Evolutionary conservation across 2,888 invertebrate species (phyloP).

Genomic region (Stegana nigrithorax): DNA sequence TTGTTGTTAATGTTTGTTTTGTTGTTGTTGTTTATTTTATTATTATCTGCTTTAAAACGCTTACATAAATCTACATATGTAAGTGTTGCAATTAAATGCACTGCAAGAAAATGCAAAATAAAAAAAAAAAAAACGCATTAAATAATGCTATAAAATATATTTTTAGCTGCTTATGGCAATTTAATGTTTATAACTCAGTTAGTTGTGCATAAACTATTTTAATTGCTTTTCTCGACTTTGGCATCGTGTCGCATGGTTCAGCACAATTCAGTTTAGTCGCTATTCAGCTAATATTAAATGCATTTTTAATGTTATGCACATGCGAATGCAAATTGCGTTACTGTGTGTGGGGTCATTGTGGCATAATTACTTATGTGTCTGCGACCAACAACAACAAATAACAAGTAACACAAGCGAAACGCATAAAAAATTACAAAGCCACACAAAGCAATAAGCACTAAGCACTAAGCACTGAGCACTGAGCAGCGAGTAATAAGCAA

Average conservation of each 20-base stretch:
- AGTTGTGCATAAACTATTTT: conserved; percentile 32
- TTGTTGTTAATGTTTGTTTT: no score
- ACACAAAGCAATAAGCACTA: background rate
- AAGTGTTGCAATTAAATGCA: background rate
- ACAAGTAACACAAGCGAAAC: background rate
- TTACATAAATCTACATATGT: no score
- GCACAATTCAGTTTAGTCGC: conserved; percentile 21
- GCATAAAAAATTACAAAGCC: background rate
- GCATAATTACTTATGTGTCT: conserved; percentile 51
- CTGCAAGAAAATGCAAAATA: conserved; percentile 30
- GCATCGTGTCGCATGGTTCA: conserved; percentile 18
- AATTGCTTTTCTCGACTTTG: conserved; percentile 52
- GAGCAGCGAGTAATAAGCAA: no score
- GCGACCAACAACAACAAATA: conserved; percentile 19
- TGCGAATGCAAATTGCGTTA: conserved; percentile 48
- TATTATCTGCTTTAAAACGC: no score
- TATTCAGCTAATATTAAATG: conserved; percentile 16
- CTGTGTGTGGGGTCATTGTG: conserved; percentile 43
- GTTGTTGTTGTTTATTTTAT: no score
- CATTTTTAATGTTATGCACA: conserved; percentile 27
- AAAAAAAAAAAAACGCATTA: background rate
- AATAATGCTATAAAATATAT: conserved; percentile 17
- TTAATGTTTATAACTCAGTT: conserved; percentile 3
- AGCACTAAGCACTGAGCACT: no score
- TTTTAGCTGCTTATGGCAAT: background rate